A percentile compares a stretch with the other conserved stretches of the same genome.
Evolutionary conservation across 2,797 vertebrate species (phyloP).

Genomic region (Psittacula echo): DNA sequence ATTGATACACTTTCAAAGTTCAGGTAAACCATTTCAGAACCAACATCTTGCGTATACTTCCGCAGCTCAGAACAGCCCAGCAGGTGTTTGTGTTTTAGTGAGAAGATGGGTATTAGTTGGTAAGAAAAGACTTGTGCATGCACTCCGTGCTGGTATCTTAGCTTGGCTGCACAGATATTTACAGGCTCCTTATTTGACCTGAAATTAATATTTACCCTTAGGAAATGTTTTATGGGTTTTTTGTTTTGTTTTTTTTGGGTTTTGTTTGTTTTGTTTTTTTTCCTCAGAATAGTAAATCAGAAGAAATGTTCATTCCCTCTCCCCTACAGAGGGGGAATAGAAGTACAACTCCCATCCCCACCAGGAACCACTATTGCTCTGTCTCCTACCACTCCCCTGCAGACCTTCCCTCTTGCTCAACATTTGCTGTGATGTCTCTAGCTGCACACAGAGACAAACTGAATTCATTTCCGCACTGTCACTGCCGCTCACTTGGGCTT

Average conservation of each 20-base stretch:
- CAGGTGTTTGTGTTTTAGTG: background rate
- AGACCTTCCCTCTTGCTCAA: background rate
- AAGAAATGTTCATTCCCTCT: background rate
- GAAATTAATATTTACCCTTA: background rate
- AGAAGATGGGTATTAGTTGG: background rate
- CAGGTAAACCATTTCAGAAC: background rate
- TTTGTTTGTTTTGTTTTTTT: background rate
- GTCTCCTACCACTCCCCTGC: background rate
- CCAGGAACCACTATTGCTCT: background rate
- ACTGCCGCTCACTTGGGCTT: slow-evolving; percentile 6
- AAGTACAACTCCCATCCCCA: background rate
- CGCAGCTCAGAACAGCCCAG: background rate
- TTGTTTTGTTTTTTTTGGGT: too few relatives aligned
- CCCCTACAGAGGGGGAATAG: background rate
- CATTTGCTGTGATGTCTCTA: slow-evolving; percentile 43
- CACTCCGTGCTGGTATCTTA: background rate
- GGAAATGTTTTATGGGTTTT: too few relatives aligned
- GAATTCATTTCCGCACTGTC: slow-evolving; percentile 25
- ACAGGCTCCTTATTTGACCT: background rate
- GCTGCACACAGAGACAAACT: slow-evolving; percentile 37
- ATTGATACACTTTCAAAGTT: background rate
- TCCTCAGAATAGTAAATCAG: background rate
- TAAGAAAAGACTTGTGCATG: accelerated
- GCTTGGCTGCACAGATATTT: background rate
- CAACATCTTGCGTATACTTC: background rate